A percentile compares a stretch with the other conserved stretches of the same genome.
These are phyloP conservation scores for Knipowitschia caucasica DNA, from an alignment of 2,797 vertebrate species.

Conservation along the genomic window DNA sequence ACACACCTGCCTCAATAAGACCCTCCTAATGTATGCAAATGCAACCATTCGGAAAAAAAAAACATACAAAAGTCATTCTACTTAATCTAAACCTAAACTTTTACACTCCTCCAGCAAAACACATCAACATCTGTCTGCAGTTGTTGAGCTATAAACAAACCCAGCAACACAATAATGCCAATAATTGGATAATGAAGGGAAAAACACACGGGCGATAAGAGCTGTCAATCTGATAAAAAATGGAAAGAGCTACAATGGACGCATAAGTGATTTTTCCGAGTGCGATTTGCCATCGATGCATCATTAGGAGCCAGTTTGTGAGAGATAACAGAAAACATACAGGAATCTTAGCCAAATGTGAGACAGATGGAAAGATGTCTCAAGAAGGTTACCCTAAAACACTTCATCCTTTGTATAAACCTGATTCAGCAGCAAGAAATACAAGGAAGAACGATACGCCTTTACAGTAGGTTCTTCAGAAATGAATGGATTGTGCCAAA, in stretches of 20 bases:
- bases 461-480: background rate
- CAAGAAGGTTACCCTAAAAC: conserved; percentile 35
- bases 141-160: conserved; percentile 54
- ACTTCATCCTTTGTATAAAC: conserved; percentile 45
- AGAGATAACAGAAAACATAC: conserved; percentile 59
- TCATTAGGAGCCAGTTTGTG: conserved; percentile 64
- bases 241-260: conserved; percentile 59
- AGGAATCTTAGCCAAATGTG: conserved; percentile 56
- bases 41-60: too few species aligned
- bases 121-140: conserved; percentile 55
- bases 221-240: conserved; percentile 57
- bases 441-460: conserved; percentile 18
- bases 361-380: conserved; percentile 51
- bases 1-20: too few species aligned
- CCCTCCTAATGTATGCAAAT: too few species aligned
- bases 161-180: conserved; percentile 44
- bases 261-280: conserved; percentile 53
- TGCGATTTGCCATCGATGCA: conserved; percentile 57
- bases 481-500: too few species aligned
- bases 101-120: conserved; percentile 23
- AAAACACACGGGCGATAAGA: conserved; percentile 52
- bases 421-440: conserved; percentile 21
- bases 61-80: conserved; percentile 10
- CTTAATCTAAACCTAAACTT: too few species aligned
- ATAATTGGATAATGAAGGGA: conserved; percentile 65